Evolutionary conservation across 2,888 invertebrate species (phyloP).

Genomic region (Drosophila anomelani): DNA sequence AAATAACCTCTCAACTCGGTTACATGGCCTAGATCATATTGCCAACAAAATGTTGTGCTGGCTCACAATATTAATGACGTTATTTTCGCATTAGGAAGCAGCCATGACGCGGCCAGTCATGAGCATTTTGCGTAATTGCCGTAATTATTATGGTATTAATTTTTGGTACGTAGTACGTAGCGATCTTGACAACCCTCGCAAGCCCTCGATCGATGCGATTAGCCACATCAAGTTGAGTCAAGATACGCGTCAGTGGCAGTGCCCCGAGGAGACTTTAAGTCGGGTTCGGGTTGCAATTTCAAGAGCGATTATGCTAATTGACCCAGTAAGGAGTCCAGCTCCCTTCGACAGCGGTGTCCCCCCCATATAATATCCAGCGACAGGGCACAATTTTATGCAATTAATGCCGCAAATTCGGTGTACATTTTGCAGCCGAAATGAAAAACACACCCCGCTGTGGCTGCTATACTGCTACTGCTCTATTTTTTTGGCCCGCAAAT

Average conservation of each 20-base stretch:
- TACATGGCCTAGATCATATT: constrained; percentile 31
- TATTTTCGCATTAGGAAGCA: constrained; percentile 80
- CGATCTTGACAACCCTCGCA: constrained; percentile 44
- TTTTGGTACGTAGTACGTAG: constrained; percentile 27
- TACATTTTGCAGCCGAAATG: constrained; percentile 42
- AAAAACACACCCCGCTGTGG: constrained; percentile 30
- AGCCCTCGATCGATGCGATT: constrained; percentile 50
- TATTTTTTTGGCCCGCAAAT: constrained; percentile 55
- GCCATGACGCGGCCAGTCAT: constrained; percentile 77
- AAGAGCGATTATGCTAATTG: constrained; percentile 82
- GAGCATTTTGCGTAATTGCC: constrained; percentile 77
- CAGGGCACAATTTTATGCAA: constrained; percentile 51
- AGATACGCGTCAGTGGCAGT: constrained; percentile 60
- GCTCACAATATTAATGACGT: constrained; percentile 70
- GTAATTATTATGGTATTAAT: constrained; percentile 69
- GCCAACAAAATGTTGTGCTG: neutral
- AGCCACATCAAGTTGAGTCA: constrained; percentile 61
- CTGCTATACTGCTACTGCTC: constrained; percentile 2
- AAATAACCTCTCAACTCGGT: constrained; percentile 1
- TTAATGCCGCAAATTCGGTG: constrained; percentile 61
- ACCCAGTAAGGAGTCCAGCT: constrained; percentile 50
- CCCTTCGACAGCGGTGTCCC: neutral
- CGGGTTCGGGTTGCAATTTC: constrained; percentile 69
- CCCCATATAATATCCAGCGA: constrained; percentile 31
- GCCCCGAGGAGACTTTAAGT: constrained; percentile 43